phyloP scores from a whole-genome alignment of 2,888 invertebrate genomes.

The Polyploca ridens region DNA sequence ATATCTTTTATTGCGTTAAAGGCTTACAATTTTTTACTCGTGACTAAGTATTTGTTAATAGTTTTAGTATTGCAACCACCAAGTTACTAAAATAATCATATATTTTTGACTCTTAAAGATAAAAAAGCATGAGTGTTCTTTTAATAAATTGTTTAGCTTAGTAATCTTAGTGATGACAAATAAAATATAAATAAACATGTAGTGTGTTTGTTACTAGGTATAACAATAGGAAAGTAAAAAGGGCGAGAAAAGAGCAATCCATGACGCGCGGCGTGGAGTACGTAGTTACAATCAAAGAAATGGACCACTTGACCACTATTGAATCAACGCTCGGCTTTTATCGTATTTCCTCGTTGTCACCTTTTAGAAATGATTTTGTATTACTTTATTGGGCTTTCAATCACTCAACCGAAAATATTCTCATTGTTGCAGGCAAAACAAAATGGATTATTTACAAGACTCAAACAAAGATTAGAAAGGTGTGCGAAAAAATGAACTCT shows the following conservation, averaged over 20 bases:
- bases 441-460: conserved; percentile 21
- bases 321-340: conserved; percentile 43
- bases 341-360: conserved; percentile 33
- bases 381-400: conserved; percentile 38
- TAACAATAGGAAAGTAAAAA: background rate
- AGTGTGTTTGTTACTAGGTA: background rate
- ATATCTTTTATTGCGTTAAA: conserved; percentile 12
- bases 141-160: too few species aligned
- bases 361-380: conserved; percentile 33
- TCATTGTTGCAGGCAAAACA: conserved; percentile 50
- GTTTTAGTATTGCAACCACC: background rate
- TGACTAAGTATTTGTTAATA: background rate
- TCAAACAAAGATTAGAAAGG: background rate
- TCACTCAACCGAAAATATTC: background rate
- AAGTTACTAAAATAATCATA: too few species aligned
- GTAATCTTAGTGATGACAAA: background rate
- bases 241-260: background rate
- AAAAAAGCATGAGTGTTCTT: too few species aligned
- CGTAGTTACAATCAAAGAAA: conserved; percentile 70
- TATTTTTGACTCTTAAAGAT: too few species aligned
- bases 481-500: conserved; percentile 19
- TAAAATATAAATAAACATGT: background rate
- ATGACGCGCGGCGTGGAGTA: conserved; percentile 21
- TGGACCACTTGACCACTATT: conserved; percentile 60
- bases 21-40: background rate